These are phyloP conservation scores for Lucilia cuprina DNA, from an alignment of 1,140 invertebrate genomes.

Conservation along the genomic window DNA sequence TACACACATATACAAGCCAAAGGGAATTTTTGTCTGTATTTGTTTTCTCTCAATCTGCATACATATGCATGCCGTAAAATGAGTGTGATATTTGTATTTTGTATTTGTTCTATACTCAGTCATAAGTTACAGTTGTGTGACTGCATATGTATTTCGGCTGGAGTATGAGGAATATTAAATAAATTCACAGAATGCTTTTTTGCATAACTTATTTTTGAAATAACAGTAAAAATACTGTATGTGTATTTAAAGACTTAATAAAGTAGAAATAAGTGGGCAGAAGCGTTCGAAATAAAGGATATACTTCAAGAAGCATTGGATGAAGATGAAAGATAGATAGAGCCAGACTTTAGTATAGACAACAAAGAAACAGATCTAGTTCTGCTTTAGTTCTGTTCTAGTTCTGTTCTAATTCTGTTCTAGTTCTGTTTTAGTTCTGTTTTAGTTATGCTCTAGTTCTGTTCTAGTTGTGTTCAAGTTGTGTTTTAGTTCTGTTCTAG, in stretches of 20 bases:
- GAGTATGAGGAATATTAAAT: too few relatives aligned
- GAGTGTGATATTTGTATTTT: not conserved
- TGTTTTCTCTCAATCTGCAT: not conserved
- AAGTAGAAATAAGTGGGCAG: not conserved
- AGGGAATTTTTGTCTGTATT: constrained; percentile 9
- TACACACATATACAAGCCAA: not conserved
- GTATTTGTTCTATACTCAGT: not conserved
- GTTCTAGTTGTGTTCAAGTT: too few relatives aligned
- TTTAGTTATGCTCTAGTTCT: too few relatives aligned
- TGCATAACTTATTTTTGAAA: not conserved
- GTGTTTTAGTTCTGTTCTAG: too few relatives aligned
- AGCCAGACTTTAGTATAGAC: too few relatives aligned
- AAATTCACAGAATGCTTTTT: not conserved
- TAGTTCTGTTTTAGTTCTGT: too few relatives aligned
- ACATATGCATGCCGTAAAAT: not conserved
- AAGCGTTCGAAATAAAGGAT: not conserved
- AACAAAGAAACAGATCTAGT: too few relatives aligned
- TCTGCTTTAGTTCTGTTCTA: too few relatives aligned
- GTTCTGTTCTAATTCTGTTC: too few relatives aligned
- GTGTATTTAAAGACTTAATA: not conserved
- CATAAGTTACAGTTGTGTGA: not conserved
- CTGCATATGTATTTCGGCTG: too few relatives aligned
- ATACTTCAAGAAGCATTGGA: too few relatives aligned
- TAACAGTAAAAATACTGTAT: not conserved
- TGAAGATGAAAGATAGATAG: too few relatives aligned